Base-by-base conservation (phyloP, 2,113 vertebrate genomes). In the Neogale vison region DNA sequence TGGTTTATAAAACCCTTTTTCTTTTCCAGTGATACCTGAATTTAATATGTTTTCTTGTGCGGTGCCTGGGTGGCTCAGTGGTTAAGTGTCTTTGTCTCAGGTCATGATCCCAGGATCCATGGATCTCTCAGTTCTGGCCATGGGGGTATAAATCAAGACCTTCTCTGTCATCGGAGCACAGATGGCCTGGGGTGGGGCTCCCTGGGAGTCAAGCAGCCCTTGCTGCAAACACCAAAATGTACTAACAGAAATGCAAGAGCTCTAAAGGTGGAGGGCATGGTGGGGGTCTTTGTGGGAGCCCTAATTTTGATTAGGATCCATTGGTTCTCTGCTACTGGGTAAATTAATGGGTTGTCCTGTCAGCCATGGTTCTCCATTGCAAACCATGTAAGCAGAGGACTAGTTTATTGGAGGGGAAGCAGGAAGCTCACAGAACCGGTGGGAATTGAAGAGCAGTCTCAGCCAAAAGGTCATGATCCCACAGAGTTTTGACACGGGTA, bases 351-450 rank as follows among this genome's bases (percentile, higher is more conserved):
- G 71, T 47, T 80, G 15, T 84, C 31, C 1, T 45, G 29, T 55
- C 88, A 82, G 86, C 67, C 26, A 12, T 15, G 20, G 26, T 79
- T 61, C 71, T 67, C 61, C 18, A 15, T 69, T 95, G 74, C 71
- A 90, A 45, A 77, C 52, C 21, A 34, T 84, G 96, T 90, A 88
- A 84, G 26, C 36, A 84, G 93, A 82, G 79, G 81, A 92, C 76
- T 57, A 80, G 92, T 93, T 79, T 92, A 87, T 95, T 97, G 57
- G 80, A 87, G 83, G 29, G 72, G 87, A 90, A 90, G 50, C 39
- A 87, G 69, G 74, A 96, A 92, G 42, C 23, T 90, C 13, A 4
- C 4, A 29, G 79, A 93, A 63, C 80, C 10, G 0, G 23, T 90
- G 86, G 87, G 21, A 77, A 69, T 36, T 90, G 76, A 80, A 90